These are phyloP conservation scores for Alexandromys fortis DNA, from an alignment of 2,113 vertebrate species.

Conservation along the genomic window DNA sequence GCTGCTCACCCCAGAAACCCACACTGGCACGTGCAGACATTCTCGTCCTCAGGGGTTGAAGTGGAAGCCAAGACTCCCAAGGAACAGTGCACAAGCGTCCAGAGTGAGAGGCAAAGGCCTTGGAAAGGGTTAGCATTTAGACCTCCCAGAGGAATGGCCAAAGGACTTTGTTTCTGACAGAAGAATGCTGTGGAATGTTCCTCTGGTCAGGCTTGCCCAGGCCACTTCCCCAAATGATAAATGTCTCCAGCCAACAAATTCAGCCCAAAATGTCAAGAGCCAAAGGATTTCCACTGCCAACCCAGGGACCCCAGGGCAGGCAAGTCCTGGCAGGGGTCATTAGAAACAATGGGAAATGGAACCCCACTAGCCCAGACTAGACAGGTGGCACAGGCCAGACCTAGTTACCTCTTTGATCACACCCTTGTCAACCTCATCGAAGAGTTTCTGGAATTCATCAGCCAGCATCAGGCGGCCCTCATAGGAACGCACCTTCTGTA, in stretches of 20 bases:
- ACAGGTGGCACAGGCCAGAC: background rate
- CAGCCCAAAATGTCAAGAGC: background rate
- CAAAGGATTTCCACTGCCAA: background rate
- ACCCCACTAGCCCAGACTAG: background rate
- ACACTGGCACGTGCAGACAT: background rate
- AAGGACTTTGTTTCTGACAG: accelerated
- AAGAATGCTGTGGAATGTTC: background rate
- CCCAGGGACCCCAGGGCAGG: background rate
- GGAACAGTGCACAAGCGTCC: background rate
- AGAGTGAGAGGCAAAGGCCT: background rate
- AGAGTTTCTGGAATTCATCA: constrained; percentile 90
- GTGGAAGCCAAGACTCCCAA: accelerated
- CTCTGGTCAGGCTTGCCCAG: background rate
- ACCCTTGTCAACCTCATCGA: constrained; percentile 93
- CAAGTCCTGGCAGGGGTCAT: accelerated
- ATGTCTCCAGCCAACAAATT: background rate
- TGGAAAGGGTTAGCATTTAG: background rate
- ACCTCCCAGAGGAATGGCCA: background rate
- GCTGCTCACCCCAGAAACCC: background rate
- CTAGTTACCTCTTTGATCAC: constrained; percentile 85
- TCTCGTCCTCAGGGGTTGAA: background rate
- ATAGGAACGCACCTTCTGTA: constrained; percentile 81
- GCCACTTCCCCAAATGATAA: background rate
- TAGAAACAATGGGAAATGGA: background rate
- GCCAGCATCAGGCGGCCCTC: constrained; percentile 83